Conservation (phyloP, 2,888 invertebrate genomes). For the Metacarcinus magister region DNA sequence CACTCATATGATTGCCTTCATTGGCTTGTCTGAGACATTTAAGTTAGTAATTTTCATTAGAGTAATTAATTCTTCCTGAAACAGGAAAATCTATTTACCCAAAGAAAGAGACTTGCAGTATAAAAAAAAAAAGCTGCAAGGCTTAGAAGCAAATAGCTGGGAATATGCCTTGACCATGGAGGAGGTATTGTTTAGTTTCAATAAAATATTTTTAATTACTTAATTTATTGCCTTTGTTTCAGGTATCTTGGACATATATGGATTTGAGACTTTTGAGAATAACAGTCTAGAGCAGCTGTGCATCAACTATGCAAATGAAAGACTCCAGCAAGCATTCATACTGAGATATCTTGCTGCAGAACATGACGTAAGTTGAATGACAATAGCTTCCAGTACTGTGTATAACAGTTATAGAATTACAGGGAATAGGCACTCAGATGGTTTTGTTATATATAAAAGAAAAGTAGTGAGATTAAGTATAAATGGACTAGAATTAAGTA, state of each 20-base stretch:
- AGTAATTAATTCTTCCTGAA: no score
- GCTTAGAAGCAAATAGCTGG: no score
- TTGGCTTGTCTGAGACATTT: no score
- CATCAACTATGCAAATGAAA: constrained; percentile 83
- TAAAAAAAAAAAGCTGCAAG: no score
- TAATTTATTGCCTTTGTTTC: constrained; percentile 14
- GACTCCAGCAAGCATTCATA: constrained; percentile 82
- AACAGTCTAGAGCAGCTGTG: constrained; percentile 83
- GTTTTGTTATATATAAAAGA: neutral
- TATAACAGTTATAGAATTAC: neutral
- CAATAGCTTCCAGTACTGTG: neutral
- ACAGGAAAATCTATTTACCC: no score
- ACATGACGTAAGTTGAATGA: constrained; percentile 75
- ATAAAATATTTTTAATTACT: neutral
- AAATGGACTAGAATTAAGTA: no score
- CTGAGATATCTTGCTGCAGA: constrained; percentile 81
- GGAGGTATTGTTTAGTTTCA: neutral
- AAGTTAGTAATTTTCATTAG: no score
- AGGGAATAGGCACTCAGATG: neutral
- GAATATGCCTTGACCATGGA: neutral
- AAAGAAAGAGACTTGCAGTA: no score
- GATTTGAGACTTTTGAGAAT: constrained; percentile 82
- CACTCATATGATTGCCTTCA: no score
- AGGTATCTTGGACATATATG: constrained; percentile 83
- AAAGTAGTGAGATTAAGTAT: no score